Evolutionary conservation across 2,797 vertebrate genomes (phyloP), one percentile per base, ranked within the genome.

Genomic region (Hapalemur alaotrensis): DNA sequence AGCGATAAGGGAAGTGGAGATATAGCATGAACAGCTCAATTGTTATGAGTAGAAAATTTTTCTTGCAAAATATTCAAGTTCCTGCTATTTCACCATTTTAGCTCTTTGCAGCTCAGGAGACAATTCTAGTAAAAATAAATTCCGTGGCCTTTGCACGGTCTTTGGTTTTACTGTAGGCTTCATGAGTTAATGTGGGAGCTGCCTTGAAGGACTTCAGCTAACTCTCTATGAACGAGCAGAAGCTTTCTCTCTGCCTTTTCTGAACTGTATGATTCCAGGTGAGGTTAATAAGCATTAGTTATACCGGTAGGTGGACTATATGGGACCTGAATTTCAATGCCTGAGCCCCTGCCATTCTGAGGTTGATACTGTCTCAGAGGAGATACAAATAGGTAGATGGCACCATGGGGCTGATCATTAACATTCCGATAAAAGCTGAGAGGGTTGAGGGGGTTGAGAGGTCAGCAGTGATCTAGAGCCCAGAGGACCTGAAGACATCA

Each of bases 231-330:
- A 78, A 70, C 2, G 32, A 78, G 28, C 61, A 11, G 46, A 38
- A 73, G 59, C 32, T 63, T 82, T 76, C 57, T 82, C 59, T 63
- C 59, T n/a, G 65, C 46, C 70, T 89, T 91, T 82, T 61, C 41
- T 18, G 54, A 95, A 41, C 78, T 18, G 30, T 20, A 13, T 28
- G 72, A 89, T 70, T 93, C 96, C 95, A 93, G 80, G 73, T 85
- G 87, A 96, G 95, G 96, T 94, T 95, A 95, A 92, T 93, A 88
- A 73, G 52, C 69, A 30, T 91, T 92, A 67, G 72, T 70, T 92
- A 92, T n/a, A 92, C 65, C 50, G 2, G 28, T n/a, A 85, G 88
- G 48, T 85, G 57, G 83, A 83, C 65, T 61, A 8, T 35, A 20
- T 23, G 84, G 52, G 72, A 22, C 46, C 35, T 92, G 95, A 95